Conservation (phyloP, 2,888 invertebrate species). For the Tetragonula carbonaria region DNA sequence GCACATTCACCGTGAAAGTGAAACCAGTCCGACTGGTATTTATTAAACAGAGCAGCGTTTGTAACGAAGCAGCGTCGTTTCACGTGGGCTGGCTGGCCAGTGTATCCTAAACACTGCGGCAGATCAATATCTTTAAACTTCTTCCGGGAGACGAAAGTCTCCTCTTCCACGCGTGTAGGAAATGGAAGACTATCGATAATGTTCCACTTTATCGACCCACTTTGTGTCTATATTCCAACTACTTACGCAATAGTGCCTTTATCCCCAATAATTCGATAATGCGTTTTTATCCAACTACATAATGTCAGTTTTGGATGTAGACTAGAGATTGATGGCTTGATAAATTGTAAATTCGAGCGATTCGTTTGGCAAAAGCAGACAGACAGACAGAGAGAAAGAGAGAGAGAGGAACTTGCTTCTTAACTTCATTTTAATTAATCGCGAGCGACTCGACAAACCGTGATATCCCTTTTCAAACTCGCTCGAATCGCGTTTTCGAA, state of each 20-base stretch:
- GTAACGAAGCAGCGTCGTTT: not conserved
- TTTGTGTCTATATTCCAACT: not conserved
- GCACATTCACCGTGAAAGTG: not conserved
- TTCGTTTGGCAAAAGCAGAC: no score
- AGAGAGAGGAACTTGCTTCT: not conserved
- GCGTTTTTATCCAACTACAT: not conserved
- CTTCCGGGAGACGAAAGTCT: not conserved
- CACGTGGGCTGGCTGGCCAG: conserved; percentile 2
- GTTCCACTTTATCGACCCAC: no score
- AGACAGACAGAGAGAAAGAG: no score
- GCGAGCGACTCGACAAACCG: no score
- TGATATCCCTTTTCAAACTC: not conserved
- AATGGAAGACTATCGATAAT: not conserved
- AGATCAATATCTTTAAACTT: conserved; percentile 22
- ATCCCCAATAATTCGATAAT: not conserved
- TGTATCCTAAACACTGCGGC: not conserved
- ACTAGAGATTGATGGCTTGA: not conserved
- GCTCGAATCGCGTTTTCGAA: not conserved
- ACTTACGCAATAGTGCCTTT: not conserved
- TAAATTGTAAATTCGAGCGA: not conserved
- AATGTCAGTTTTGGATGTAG: not conserved
- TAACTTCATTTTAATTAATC: not conserved
- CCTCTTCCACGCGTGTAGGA: not conserved
- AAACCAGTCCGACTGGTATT: no score
- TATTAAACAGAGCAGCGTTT: not conserved